These are phyloP conservation scores for Bombycilla garrulus DNA, from an alignment of 2,113 vertebrate genomes.

Conservation along the genomic window DNA sequence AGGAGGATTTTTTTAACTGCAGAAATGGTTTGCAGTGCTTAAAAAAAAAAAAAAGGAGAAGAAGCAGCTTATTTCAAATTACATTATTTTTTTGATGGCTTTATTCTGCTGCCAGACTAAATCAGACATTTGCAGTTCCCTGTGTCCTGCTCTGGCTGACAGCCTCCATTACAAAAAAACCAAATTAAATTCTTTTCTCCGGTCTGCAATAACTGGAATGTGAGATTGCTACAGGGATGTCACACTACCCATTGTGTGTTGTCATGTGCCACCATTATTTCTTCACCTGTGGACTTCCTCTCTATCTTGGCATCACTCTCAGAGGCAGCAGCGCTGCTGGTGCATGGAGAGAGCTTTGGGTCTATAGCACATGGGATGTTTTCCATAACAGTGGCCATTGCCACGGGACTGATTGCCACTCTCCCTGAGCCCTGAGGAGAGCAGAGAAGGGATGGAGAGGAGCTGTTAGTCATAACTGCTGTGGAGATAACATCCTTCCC, in stretches of 20 bases:
- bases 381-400: background rate
- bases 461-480: background rate
- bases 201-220: background rate
- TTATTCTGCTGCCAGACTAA: slow-evolving; percentile 46
- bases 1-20: background rate
- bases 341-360: background rate
- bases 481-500: slow-evolving; percentile 14
- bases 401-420: background rate
- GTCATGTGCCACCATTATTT: background rate
- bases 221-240: background rate
- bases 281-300: background rate
- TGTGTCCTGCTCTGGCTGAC: background rate
- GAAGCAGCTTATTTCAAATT: background rate
- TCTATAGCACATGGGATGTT: background rate
- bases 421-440: background rate
- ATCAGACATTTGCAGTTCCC: background rate
- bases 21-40: background rate
- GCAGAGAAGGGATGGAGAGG: background rate
- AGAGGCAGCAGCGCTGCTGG: background rate
- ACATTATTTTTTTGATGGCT: background rate
- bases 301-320: background rate
- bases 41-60: background rate
- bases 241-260: background rate
- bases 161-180: background rate
- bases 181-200: background rate